Conservation (phyloP, 1,140 invertebrate species). For the Lycorma delicatula region DNA sequence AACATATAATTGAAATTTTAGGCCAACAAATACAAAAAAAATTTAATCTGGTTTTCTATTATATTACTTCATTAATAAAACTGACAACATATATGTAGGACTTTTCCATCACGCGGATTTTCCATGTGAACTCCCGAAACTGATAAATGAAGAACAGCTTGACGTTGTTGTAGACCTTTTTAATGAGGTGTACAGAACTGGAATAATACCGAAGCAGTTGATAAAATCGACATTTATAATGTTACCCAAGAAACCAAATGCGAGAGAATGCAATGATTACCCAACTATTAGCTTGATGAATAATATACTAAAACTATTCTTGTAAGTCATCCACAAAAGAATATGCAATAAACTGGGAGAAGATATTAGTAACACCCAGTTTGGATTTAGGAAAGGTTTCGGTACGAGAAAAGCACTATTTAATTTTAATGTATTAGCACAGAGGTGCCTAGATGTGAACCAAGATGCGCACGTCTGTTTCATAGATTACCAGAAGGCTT, state of each 20-base stretch:
- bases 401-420: background rate
- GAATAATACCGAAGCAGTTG: background rate
- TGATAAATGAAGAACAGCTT: background rate
- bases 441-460: background rate
- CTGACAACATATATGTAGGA: too few relatives aligned
- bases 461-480: background rate
- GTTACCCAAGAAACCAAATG: background rate
- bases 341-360: background rate
- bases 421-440: background rate
- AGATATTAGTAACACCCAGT: background rate
- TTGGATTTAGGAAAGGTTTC: background rate
- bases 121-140: background rate
- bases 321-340: background rate
- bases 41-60: too few relatives aligned
- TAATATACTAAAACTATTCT: background rate
- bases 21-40: too few relatives aligned
- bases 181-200: background rate
- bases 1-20: too few relatives aligned
- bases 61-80: too few relatives aligned
- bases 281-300: background rate
- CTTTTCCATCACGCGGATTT: too few relatives aligned
- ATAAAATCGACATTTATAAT: background rate
- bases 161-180: background rate
- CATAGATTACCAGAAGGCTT: background rate
- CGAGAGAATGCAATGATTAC: background rate